Base-by-base conservation (phyloP, 1,140 invertebrate species). In the Hirudo medicinalis region DNA sequence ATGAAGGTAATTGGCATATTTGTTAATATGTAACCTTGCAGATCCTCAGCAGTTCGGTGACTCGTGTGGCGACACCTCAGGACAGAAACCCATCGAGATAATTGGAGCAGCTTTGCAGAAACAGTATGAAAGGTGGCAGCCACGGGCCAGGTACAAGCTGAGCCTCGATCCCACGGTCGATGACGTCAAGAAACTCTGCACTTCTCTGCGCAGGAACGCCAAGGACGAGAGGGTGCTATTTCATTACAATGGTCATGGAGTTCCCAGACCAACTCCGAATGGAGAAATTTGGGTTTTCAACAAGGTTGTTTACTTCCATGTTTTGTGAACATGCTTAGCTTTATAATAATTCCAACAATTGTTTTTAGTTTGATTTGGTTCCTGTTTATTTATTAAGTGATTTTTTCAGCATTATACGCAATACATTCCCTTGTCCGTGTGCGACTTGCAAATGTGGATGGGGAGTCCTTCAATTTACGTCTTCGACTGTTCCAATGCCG, bases 261-360 rank as follows among this genome's bases (percentile, higher is more conserved):
- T 99, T 69, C 97, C 97, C 55, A 92, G 91, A 83, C 96, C 97
- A 53, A 99, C 97, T 13, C 86, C 87, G 40, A 98, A 99, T 85
- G 96, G 97, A 19, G 96, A 99, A 87, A 95, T 99, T 78, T 99
- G 97, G 97, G 95, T 99, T 6, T 99, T 99, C 82, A 99, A 99
- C 84, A 88, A 90, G 82, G 91, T 92, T 57, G 29, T 67, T 67
- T 5, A 20, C 66, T 36, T 36, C 2, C 32, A 36, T 36, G 32
- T 36, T 36, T 6, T 6, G 2, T 36, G 32, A 2, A 36, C 32
- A 36, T 36, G 32, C 32, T 36, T 36, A 36, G 2, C 2, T 36
- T 36, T 36, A 36, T 36, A 36, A 36, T 36, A 36, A 36, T 36
- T 63, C 9, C 11, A 15, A 9, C 19, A 13, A 9, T 9, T 32